phyloP scores from a whole-genome alignment of 1,140 invertebrate species.

The Helicoverpa zea region DNA sequence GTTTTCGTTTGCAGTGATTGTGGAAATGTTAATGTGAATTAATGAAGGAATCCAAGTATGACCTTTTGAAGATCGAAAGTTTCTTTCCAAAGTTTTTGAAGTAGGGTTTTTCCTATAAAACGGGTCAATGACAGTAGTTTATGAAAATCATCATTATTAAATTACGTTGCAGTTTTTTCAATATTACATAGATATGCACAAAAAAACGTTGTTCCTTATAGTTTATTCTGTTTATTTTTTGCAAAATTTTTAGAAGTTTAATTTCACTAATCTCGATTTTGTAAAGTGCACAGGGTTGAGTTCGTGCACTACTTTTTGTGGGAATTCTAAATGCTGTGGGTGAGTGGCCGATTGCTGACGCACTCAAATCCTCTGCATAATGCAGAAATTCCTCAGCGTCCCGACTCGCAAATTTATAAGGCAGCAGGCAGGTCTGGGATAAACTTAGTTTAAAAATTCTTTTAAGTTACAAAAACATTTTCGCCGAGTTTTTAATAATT shows the following conservation, averaged over 20 bases:
- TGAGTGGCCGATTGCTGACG: constrained; percentile 3
- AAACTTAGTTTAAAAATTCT: constrained; percentile 11
- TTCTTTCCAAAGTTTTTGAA: too few relatives aligned
- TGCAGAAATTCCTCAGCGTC: constrained; percentile 22
- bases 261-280: neutral
- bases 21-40: neutral
- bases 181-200: too few relatives aligned
- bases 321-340: constrained; percentile 15
- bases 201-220: too few relatives aligned
- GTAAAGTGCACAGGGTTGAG: neutral
- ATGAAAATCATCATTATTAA: neutral
- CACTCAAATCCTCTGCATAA: constrained; percentile 32
- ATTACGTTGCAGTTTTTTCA: neutral
- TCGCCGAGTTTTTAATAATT: neutral
- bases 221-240: too few relatives aligned
- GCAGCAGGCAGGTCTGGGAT: constrained; percentile 1
- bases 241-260: too few relatives aligned
- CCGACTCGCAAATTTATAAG: constrained; percentile 18
- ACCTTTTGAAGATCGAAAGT: too few relatives aligned
- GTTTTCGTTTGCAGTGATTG: neutral
- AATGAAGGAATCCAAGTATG: too few relatives aligned
- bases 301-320: neutral
- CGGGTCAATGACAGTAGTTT: too few relatives aligned
- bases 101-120: too few relatives aligned
- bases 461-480: neutral